Conservation (phyloP, 2,888 invertebrate species). For the Caenorhabditis doughertyi region DNA sequence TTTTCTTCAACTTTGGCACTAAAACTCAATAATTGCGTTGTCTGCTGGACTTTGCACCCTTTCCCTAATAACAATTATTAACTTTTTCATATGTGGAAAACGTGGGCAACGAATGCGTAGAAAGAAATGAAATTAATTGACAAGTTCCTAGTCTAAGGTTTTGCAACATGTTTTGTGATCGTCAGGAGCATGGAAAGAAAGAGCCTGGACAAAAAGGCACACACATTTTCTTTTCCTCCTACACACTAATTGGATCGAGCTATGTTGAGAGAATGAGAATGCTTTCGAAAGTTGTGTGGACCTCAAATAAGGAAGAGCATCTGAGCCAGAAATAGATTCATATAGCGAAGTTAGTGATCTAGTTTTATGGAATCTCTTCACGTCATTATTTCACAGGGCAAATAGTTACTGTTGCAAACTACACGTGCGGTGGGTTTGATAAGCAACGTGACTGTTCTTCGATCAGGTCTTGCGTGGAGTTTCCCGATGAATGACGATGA, state of each 20-base stretch:
- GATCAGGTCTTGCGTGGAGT: conserved; percentile 21
- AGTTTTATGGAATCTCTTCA: background rate
- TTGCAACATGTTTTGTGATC: conserved; percentile 62
- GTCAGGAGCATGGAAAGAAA: conserved; percentile 7
- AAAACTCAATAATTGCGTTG: conserved; percentile 40
- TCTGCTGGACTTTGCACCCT: conserved; percentile 39
- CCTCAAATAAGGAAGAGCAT: conserved; percentile 49
- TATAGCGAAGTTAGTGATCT: conserved; percentile 7
- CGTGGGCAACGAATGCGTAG: conserved; percentile 8
- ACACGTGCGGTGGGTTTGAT: conserved; percentile 49
- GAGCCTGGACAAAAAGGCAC: conserved; percentile 51
- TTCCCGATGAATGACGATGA: background rate
- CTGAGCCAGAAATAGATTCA: conserved; percentile 41
- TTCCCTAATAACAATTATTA: background rate
- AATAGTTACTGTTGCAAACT: conserved; percentile 32
- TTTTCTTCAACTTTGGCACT: background rate
- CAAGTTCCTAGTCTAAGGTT: conserved; percentile 34
- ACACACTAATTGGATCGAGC: conserved; percentile 62
- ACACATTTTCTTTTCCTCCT: conserved; percentile 55
- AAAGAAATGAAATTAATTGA: conserved; percentile 37
- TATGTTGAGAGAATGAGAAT: conserved; percentile 52
- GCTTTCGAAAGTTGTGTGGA: conserved; percentile 53
- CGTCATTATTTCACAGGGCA: conserved; percentile 3
- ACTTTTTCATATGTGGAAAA: background rate
- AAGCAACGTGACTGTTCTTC: conserved; percentile 56